Evolutionary conservation across 2,113 vertebrate genomes (phyloP).

Genomic region (Megaceryle torquata): DNA sequence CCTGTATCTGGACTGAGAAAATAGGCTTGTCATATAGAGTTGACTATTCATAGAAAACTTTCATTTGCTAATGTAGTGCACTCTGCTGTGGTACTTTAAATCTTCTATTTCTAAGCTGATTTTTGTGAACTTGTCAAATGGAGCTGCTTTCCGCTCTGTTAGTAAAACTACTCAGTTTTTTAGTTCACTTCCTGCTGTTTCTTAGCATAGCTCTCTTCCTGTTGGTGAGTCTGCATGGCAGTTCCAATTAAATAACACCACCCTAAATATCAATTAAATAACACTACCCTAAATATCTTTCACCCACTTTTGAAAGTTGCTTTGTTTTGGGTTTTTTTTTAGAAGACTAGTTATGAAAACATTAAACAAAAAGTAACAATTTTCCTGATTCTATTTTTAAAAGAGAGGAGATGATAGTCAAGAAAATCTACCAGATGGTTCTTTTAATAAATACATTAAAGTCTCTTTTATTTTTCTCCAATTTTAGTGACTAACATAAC

Average conservation of each 20-base stretch:
- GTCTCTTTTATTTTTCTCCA: constrained; percentile 67
- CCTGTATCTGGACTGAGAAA: background rate
- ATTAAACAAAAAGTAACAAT: background rate
- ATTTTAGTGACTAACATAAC: constrained; percentile 71
- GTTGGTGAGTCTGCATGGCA: background rate
- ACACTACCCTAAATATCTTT: background rate
- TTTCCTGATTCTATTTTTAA: background rate
- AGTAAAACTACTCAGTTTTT: constrained; percentile 17
- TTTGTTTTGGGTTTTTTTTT: background rate
- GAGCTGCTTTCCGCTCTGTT: background rate
- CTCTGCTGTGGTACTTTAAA: constrained; percentile 6
- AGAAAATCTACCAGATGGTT: constrained; percentile 60
- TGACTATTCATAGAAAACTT: constrained; percentile 17
- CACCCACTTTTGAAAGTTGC: background rate
- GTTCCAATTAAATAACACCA: constrained; percentile 3
- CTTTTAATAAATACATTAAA: constrained; percentile 79
- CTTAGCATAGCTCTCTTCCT: background rate
- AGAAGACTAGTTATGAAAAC: constrained; percentile 2
- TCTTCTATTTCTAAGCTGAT: constrained; percentile 34
- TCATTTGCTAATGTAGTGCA: background rate
- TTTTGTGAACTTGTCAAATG: constrained; percentile 13
- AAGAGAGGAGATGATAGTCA: constrained; percentile 13
- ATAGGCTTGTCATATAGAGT: background rate
- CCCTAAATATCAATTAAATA: background rate
- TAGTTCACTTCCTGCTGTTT: background rate